A percentile compares a stretch with the other conserved stretches of the same genome.
Conservation (phyloP, 2,113 vertebrate species). For the Bubo blakistoni region DNA sequence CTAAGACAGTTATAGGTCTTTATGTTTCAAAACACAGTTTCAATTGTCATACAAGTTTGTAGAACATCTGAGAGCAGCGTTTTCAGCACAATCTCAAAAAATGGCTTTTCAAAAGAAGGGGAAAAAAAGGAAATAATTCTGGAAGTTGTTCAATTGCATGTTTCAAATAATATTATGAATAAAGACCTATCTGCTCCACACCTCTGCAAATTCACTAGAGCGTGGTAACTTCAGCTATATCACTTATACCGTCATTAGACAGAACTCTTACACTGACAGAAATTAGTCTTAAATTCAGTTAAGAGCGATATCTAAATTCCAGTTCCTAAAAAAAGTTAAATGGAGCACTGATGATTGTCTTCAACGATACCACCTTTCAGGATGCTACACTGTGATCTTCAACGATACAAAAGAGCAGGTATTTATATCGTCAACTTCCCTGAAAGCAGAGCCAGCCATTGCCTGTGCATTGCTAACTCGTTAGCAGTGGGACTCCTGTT, state of each 20-base stretch:
- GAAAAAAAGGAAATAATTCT: neutral
- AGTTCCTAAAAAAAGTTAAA: neutral
- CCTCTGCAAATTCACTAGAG: neutral
- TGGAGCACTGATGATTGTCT: neutral
- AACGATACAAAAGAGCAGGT: accelerated
- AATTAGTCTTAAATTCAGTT: neutral
- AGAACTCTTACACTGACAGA: neutral
- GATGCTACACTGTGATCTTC: neutral
- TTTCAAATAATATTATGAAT: neutral
- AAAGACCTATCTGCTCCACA: neutral
- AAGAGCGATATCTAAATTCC: neutral
- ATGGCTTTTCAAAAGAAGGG: neutral
- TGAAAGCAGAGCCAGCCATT: neutral
- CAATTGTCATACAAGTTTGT: neutral
- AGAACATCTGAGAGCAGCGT: neutral
- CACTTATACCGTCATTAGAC: neutral
- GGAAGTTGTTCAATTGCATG: neutral
- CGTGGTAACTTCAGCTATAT: accelerated
- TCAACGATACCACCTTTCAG: neutral
- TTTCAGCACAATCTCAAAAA: neutral
- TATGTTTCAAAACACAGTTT: neutral
- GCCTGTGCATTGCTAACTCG: neutral
- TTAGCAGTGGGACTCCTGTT: neutral
- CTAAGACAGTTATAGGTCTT: neutral
- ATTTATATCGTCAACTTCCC: neutral